A percentile compares a stretch with the other conserved stretches of the same genome.
Evolutionary conservation across 2,888 invertebrate genomes (phyloP).

Genomic region (Oscheius onirici): DNA sequence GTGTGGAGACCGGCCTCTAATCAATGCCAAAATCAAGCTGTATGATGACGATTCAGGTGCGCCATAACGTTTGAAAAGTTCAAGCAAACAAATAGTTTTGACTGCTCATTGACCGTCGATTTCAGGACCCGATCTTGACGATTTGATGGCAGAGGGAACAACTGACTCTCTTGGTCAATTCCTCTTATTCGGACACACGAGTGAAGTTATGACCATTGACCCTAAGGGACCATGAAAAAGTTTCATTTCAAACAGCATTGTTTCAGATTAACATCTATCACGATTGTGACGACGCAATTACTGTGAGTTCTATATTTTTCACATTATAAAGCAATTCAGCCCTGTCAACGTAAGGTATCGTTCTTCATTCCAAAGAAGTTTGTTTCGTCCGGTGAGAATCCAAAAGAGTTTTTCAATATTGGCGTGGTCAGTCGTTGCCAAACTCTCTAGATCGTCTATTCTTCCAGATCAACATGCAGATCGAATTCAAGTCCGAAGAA

Average conservation of each 20-base stretch:
- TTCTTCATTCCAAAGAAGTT: constrained; percentile 56
- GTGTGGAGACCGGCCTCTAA: constrained; percentile 60
- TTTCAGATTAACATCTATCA: constrained; percentile 37
- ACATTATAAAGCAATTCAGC: constrained; percentile 33
- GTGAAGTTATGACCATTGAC: constrained; percentile 61
- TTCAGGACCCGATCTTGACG: constrained; percentile 63
- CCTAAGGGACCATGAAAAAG: constrained; percentile 43
- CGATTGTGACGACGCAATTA: constrained; percentile 58
- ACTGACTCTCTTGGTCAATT: constrained; percentile 62
- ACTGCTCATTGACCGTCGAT: background rate
- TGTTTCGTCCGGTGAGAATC: constrained; percentile 52
- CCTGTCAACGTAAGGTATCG: constrained; percentile 55
- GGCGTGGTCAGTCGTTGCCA: constrained; percentile 38
- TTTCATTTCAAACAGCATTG: too few relatives aligned
- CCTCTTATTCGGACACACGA: constrained; percentile 54
- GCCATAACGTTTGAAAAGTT: background rate
- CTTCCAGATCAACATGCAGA: constrained; percentile 45
- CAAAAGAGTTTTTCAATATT: constrained; percentile 50
- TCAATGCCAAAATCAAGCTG: constrained; percentile 61
- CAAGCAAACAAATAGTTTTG: background rate
- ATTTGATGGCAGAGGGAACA: constrained; percentile 60
- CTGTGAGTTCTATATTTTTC: constrained; percentile 31
- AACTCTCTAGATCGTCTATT: too few relatives aligned
- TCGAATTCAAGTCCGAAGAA: constrained; percentile 54
- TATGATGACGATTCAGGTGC: constrained; percentile 62